phyloP scores from a whole-genome alignment of 2,113 vertebrate genomes.

The Arizona elegans region DNA sequence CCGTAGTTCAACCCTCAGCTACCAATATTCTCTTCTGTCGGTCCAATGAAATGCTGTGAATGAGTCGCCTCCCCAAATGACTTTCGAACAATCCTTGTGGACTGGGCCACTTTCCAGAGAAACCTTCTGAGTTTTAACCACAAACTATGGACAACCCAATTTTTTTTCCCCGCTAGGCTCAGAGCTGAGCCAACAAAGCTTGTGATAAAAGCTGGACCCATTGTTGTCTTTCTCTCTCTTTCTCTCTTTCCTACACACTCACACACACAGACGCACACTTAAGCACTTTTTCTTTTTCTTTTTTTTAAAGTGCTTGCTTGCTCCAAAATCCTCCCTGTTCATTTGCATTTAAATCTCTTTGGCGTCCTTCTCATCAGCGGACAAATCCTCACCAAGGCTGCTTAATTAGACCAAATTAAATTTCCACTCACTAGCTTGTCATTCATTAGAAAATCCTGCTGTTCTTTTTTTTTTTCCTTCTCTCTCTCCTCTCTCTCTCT shows the following conservation, averaged over 20 bases:
- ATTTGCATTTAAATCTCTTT: conserved; percentile 81
- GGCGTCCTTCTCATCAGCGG: conserved; percentile 71
- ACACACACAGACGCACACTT: fast-evolving
- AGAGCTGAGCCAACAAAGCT: not conserved
- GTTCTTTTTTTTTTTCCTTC: conserved; percentile 53
- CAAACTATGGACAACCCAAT: not conserved
- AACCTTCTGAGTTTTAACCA: not conserved
- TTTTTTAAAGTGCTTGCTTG: not conserved
- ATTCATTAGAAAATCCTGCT: conserved; percentile 76
- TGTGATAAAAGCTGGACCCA: not conserved
- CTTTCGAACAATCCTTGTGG: too few species aligned
- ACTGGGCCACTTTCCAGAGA: not conserved
- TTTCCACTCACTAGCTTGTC: conserved; percentile 77
- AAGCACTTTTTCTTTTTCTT: not conserved
- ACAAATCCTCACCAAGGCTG: conserved; percentile 82
- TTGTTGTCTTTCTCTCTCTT: not conserved
- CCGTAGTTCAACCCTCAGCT: too few species aligned
- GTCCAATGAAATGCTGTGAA: not conserved
- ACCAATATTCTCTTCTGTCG: too few species aligned
- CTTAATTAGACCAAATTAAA: conserved; percentile 85
- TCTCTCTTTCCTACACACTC: not conserved
- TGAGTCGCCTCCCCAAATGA: too few species aligned
- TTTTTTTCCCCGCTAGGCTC: not conserved
- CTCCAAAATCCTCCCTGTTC: conserved; percentile 64
- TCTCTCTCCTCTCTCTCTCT: conserved; percentile 43